Evolutionary conservation across 2,113 vertebrate species (phyloP), one percentile per base, ranked within the genome.

Genomic region (Uropsilus gracilis): DNA sequence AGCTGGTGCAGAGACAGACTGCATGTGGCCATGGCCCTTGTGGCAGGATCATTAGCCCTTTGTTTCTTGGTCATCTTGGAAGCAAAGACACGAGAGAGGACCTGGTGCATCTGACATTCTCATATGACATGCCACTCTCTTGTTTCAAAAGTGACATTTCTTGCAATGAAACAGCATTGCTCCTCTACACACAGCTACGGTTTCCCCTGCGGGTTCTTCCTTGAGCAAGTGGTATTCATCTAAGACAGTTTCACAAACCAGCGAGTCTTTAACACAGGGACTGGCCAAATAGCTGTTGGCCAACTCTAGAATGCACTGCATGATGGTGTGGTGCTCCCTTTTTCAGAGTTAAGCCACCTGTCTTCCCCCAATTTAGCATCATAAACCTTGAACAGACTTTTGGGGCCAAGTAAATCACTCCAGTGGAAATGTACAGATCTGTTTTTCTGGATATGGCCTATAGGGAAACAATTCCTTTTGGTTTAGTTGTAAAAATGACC

Each of bases 391-490:
- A 84, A 71, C 3, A 26, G 34, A 46, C 12, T 73, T 78, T 66
- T 53, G 66, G 22, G 81, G 48, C 59, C 55, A 46, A 26, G 44
- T 76, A 39, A 71, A 59, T 90, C 81, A 68, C 68, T 92, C 61
- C 44, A 69, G 68, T 2, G 50, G 89, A 87, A 94, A 85, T 50
- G n/a, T 37, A 87, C 34, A 55, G 17, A 80, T 48, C 16, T 53
- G 66, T 85, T 89, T 78, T 78, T 75, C 39, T 80, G 73, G 82
- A 87, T 80, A 39, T 73, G 64, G 48, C 44, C 44, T 89, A n/a
- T 26, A 80, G 57, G 55, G 34, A 39, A 91, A 90, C 9, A 89
- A 30, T 78, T 44, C 57, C 17, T 92, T 89, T 77, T 55, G 42
- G 50, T 84, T 71, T 61, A 48, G 14, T 68, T 76, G n/a, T 75